Conservation (phyloP, 2,888 invertebrate species). For the Mimas tiliae region DNA sequence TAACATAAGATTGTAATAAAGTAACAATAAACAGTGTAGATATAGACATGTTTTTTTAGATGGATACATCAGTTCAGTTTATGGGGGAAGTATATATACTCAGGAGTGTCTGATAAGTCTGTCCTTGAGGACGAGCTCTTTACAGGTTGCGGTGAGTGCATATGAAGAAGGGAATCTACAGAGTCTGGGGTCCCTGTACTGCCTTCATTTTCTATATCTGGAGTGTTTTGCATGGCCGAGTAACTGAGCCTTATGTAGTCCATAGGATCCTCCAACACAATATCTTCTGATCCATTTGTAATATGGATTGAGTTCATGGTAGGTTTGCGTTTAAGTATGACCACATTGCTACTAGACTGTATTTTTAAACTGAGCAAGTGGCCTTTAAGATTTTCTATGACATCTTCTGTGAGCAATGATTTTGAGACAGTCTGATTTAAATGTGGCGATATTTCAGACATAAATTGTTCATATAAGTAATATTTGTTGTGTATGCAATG, state of each 20-base stretch:
- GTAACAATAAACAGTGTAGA: conserved; percentile 13
- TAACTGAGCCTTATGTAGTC: conserved; percentile 47
- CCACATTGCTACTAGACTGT: neutral
- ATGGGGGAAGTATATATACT: conserved; percentile 69
- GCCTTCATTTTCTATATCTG: conserved; percentile 1
- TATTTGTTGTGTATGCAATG: conserved; percentile 1
- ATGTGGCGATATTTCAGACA: conserved; percentile 55
- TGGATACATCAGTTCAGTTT: conserved; percentile 52
- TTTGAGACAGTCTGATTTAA: conserved; percentile 48
- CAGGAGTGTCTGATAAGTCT: conserved; percentile 57
- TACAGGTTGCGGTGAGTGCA: conserved; percentile 30
- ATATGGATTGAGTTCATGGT: neutral
- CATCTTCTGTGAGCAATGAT: conserved; percentile 48
- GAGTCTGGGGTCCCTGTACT: neutral
- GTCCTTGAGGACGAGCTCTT: conserved; percentile 33
- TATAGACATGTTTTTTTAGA: neutral
- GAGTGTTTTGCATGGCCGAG: neutral
- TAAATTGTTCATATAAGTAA: conserved; percentile 57
- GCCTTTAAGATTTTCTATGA: conserved; percentile 48
- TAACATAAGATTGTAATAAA: conserved; percentile 46
- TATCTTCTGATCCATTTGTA: conserved; percentile 32
- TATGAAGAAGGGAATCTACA: conserved; percentile 2
- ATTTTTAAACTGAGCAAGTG: conserved; percentile 34
- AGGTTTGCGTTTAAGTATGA: neutral
- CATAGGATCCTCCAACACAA: conserved; percentile 51